These are phyloP conservation scores for Eudemis profundana DNA, from an alignment of 2,888 invertebrate genomes.

Conservation along the genomic window DNA sequence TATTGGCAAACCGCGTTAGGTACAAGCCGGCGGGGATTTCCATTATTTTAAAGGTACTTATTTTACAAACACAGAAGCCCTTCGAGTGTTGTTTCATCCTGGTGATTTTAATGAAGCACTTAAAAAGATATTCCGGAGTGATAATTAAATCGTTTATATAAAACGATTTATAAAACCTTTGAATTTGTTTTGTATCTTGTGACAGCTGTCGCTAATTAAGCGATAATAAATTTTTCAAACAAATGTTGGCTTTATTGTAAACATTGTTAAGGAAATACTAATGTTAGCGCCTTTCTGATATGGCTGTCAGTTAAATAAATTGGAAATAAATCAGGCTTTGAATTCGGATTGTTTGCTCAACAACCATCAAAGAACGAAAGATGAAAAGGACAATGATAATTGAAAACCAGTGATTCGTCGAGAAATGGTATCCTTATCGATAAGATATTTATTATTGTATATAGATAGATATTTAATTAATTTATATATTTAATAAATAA, in stretches of 20 bases:
- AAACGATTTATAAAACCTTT: constrained; percentile 4
- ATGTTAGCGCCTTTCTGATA: background rate
- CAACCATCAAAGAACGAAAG: constrained; percentile 17
- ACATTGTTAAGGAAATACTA: background rate
- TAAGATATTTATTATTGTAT: background rate
- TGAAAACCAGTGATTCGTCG: constrained; percentile 20
- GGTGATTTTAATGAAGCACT: constrained; percentile 10
- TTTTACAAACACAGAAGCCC: constrained; percentile 18
- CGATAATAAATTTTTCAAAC: background rate
- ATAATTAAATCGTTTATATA: constrained; percentile 12
- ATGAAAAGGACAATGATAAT: constrained; percentile 28
- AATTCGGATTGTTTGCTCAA: constrained; percentile 23
- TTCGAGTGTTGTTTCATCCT: constrained; percentile 7
- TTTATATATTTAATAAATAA: background rate
- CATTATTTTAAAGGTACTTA: constrained; percentile 6
- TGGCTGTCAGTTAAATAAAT: constrained; percentile 1
- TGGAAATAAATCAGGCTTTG: constrained; percentile 15
- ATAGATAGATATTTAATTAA: background rate
- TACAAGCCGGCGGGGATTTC: constrained; percentile 12
- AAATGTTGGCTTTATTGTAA: background rate
- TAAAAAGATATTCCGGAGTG: constrained; percentile 1
- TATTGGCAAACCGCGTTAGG: constrained; percentile 10
- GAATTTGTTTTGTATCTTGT: background rate
- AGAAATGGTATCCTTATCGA: background rate
- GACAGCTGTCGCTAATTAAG: constrained; percentile 4